Evolutionary conservation across 2,113 vertebrate genomes (phyloP).

Genomic region (Cairina moschata): DNA sequence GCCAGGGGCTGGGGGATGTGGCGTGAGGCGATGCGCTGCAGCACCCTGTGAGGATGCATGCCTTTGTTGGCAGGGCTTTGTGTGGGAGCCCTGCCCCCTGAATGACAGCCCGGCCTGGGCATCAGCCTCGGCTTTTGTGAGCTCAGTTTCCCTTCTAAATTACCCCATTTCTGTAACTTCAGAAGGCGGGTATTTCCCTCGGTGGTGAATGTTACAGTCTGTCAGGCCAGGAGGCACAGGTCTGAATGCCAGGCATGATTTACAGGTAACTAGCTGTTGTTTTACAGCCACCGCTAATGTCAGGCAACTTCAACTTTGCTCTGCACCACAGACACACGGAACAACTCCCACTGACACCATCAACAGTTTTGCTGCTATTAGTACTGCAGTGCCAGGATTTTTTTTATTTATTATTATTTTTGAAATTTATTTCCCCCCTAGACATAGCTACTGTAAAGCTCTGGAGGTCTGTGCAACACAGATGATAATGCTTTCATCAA

Average conservation of each 20-base stretch:
- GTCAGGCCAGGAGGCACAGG: background rate
- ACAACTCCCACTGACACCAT: background rate
- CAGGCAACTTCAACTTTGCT: background rate
- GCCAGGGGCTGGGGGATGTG: background rate
- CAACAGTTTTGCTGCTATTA: background rate
- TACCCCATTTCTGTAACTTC: constrained; percentile 40
- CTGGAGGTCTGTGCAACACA: constrained; percentile 11
- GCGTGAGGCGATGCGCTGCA: fast-evolving
- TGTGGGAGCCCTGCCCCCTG: background rate
- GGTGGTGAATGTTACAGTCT: background rate
- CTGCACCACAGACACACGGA: background rate
- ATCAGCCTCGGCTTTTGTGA: constrained; percentile 22
- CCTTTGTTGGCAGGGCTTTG: constrained; percentile 45
- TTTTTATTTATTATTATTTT: background rate
- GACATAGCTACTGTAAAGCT: constrained; percentile 28
- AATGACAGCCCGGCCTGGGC: constrained; percentile 58
- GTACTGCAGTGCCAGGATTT: background rate
- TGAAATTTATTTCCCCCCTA: background rate
- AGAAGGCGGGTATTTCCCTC: constrained; percentile 59
- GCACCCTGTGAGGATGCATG: background rate
- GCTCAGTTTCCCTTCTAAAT: constrained; percentile 52
- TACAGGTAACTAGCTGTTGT: background rate
- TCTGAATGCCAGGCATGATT: background rate
- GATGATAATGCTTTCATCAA: constrained; percentile 29
- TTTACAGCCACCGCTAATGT: background rate